A percentile compares a stretch with the other conserved stretches of the same genome.
phyloP scores from a whole-genome alignment of 1,140 invertebrate genomes.

The Aphaenogaster rudis region DNA sequence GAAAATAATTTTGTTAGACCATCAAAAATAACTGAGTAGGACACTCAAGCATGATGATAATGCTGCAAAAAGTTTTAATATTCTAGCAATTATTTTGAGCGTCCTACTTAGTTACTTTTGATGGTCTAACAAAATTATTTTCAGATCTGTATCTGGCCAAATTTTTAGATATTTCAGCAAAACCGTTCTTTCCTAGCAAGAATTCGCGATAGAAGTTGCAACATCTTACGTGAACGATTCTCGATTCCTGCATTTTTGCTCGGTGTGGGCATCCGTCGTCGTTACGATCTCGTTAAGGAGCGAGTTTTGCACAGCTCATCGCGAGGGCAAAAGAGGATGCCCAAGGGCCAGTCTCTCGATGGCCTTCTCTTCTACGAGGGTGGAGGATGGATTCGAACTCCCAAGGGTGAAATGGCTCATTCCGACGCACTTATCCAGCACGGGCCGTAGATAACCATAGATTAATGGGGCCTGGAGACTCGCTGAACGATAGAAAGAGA shows the following conservation, averaged over 20 bases:
- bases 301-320: slow-evolving; percentile 82
- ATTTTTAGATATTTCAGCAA: too few relatives aligned
- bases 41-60: too few relatives aligned
- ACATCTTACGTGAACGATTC: neutral
- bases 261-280: slow-evolving; percentile 48
- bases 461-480: slow-evolving; percentile 85
- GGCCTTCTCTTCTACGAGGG: slow-evolving; percentile 74
- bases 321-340: slow-evolving; percentile 79
- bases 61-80: too few relatives aligned
- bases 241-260: slow-evolving; percentile 25
- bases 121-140: too few relatives aligned
- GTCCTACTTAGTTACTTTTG: too few relatives aligned
- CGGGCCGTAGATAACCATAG: slow-evolving; percentile 86
- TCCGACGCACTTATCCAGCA: slow-evolving; percentile 85
- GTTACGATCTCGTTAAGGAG: slow-evolving; percentile 80
- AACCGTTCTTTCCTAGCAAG: too few relatives aligned
- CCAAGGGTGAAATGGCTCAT: slow-evolving; percentile 86
- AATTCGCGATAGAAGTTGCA: neutral
- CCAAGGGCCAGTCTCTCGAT: slow-evolving; percentile 82
- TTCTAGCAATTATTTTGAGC: too few relatives aligned
- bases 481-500: slow-evolving; percentile 67
- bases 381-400: slow-evolving; percentile 83
- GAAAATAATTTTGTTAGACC: too few relatives aligned
- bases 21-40: too few relatives aligned
- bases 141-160: too few relatives aligned